phyloP scores from a whole-genome alignment of 1,140 invertebrate species.

The Papilio xuthus region DNA sequence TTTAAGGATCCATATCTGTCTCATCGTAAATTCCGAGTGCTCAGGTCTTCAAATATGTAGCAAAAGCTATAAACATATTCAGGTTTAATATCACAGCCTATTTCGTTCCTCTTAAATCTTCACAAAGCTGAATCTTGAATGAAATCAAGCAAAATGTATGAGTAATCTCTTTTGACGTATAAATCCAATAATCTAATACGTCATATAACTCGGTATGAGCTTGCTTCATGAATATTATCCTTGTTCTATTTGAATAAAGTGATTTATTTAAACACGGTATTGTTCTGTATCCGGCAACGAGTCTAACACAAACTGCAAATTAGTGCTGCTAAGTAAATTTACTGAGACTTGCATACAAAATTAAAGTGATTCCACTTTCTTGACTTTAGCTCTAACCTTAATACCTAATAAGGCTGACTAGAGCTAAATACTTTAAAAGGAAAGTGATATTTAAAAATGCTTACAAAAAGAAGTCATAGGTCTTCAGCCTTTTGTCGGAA shows the following conservation, averaged over 20 bases:
- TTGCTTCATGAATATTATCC: neutral
- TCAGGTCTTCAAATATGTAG: neutral
- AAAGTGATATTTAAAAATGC: neutral
- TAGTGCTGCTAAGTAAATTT: slow-evolving; percentile 17
- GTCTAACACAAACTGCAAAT: slow-evolving; percentile 10
- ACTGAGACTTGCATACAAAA: neutral
- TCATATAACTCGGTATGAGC: slow-evolving; percentile 11
- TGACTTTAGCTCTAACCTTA: slow-evolving; percentile 8
- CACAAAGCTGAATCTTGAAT: slow-evolving; percentile 15
- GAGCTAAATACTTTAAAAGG: neutral
- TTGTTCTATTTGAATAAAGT: slow-evolving; percentile 29
- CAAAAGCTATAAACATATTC: neutral
- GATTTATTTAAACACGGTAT: slow-evolving; percentile 25
- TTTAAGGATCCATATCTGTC: no score
- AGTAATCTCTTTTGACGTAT: neutral
- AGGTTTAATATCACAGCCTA: neutral
- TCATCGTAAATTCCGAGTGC: neutral
- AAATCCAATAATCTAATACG: slow-evolving; percentile 12
- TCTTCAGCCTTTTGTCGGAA: no score
- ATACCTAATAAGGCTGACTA: neutral
- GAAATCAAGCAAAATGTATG: slow-evolving; percentile 10
- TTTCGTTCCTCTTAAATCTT: slow-evolving; percentile 9
- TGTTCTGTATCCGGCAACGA: slow-evolving; percentile 10
- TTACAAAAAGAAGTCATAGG: neutral
- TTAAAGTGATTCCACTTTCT: neutral